A percentile compares a stretch with the other conserved stretches of the same genome.
Evolutionary conservation across 2,888 invertebrate genomes (phyloP).

Genomic region (Colletes collaris): DNA sequence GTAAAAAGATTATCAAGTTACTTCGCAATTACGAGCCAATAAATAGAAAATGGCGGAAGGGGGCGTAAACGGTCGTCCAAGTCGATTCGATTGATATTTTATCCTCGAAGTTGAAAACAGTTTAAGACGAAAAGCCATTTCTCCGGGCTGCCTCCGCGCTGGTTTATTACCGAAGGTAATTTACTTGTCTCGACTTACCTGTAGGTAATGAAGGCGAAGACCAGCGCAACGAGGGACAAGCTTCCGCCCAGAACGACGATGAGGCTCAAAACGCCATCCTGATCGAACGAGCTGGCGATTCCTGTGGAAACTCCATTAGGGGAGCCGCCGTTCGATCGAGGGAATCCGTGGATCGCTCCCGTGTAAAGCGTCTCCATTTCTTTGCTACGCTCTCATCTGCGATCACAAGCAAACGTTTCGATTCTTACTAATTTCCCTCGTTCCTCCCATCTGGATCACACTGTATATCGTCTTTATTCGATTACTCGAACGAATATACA

Average conservation of each 20-base stretch:
- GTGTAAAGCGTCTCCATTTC: constrained; percentile 80
- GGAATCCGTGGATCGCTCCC: constrained; percentile 78
- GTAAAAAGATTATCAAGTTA: too few relatives aligned
- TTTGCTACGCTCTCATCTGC: constrained; percentile 41
- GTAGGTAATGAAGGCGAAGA: constrained; percentile 89
- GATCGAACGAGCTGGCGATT: constrained; percentile 80
- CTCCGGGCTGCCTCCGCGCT: background rate
- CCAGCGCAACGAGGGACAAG: constrained; percentile 87
- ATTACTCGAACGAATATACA: constrained; percentile 7
- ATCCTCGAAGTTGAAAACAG: constrained; percentile 5
- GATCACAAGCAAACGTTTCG: background rate
- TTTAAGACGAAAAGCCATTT: background rate
- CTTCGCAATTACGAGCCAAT: too few relatives aligned
- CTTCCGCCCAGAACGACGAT: constrained; percentile 88
- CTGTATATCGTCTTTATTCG: constrained; percentile 6
- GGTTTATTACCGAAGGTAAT: constrained; percentile 16
- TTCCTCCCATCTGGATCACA: too few relatives aligned
- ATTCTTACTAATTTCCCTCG: background rate
- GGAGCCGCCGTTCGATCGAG: constrained; percentile 70
- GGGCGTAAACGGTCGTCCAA: too few relatives aligned
- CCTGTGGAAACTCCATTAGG: constrained; percentile 78
- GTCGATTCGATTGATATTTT: background rate
- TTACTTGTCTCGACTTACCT: constrained; percentile 83
- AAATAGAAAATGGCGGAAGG: background rate
- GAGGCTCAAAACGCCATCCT: constrained; percentile 86